Conservation (phyloP, 2,113 vertebrate genomes). For the Aegypius monachus region DNA sequence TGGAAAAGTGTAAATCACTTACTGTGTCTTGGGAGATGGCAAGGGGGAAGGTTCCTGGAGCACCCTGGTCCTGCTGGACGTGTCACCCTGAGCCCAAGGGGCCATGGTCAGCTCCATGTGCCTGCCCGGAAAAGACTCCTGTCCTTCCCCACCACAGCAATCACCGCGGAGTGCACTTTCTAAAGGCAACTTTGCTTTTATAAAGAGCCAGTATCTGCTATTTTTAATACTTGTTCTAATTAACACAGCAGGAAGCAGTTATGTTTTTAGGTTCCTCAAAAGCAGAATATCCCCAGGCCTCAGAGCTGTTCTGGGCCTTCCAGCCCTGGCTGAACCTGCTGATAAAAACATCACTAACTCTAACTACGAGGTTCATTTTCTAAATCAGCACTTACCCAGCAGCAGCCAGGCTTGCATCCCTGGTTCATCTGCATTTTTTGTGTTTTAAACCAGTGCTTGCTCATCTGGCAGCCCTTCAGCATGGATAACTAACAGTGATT, state of each 20-base stretch:
- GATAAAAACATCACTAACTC: not conserved
- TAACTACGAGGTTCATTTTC: not conserved
- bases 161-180: not conserved
- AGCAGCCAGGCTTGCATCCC: not conserved
- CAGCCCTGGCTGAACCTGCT: not conserved
- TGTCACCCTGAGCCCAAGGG: rapidly evolving
- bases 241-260: not conserved
- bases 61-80: rapidly evolving
- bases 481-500: not conserved
- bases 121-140: not conserved
- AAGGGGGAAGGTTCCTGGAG: not conserved
- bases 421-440: not conserved
- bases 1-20: not conserved
- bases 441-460: not conserved
- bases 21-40: rapidly evolving
- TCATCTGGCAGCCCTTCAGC: not conserved
- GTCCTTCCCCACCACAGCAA: not conserved
- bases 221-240: not conserved
- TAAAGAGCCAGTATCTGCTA: not conserved
- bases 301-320: not conserved
- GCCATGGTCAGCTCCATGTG: rapidly evolving
- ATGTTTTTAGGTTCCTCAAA: not conserved
- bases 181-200: not conserved
- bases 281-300: not conserved
- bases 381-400: not conserved